Percentiles rank a stretch among this genome's conserved stretches.
These are phyloP conservation scores for Eupristina koningsbergeri DNA, from an alignment of 1,140 invertebrate species.

Conservation along the genomic window DNA sequence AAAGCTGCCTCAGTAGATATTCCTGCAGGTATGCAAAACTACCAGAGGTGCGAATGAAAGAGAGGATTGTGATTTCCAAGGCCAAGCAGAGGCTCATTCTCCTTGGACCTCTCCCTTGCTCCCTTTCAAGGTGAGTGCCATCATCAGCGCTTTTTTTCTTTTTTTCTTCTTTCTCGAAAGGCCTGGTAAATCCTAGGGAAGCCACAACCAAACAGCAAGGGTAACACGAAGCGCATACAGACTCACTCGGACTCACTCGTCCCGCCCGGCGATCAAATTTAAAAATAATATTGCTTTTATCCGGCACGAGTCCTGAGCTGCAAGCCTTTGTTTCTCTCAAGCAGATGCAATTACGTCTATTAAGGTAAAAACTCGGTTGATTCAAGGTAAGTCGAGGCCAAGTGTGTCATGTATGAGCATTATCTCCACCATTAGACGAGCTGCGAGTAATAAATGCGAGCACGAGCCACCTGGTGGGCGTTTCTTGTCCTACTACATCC, in stretches of 20 bases:
- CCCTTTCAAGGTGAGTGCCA: too few species aligned
- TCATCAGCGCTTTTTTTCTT: too few species aligned
- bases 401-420: neutral
- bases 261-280: too few species aligned
- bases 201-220: too few species aligned
- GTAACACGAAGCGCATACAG: too few species aligned
- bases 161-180: too few species aligned
- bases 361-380: too few species aligned
- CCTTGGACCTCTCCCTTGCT: too few species aligned
- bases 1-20: neutral
- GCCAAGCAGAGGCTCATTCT: neutral
- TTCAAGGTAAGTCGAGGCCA: too few species aligned
- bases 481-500: neutral
- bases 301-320: neutral
- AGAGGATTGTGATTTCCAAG: neutral
- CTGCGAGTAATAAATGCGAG: neutral
- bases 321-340: neutral
- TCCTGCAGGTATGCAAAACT: neutral
- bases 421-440: neutral
- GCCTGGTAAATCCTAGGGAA: too few species aligned
- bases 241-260: too few species aligned
- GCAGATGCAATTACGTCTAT: neutral
- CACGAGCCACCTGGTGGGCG: neutral
- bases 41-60: neutral
- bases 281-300: too few species aligned